Conservation (phyloP, 2,113 vertebrate genomes). For the Otis tarda region DNA sequence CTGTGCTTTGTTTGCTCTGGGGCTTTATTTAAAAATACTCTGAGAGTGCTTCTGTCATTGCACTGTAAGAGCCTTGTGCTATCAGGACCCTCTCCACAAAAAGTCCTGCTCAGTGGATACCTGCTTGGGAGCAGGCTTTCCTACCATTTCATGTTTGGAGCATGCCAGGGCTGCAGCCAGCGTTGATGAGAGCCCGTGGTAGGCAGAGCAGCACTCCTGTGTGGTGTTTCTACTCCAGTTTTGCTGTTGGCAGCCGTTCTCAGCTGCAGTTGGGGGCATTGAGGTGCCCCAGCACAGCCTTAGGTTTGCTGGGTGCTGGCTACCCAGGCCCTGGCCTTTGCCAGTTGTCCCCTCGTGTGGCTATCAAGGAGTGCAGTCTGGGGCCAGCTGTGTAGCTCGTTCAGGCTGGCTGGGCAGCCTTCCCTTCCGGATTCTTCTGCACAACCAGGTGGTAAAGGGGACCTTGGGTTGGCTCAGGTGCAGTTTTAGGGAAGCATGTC, state of each 20-base stretch:
- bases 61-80: neutral
- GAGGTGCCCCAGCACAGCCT: fast-evolving
- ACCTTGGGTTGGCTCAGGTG: neutral
- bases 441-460: neutral
- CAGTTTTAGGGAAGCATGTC: neutral
- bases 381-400: neutral
- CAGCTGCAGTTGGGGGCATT: neutral
- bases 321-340: too few relatives aligned
- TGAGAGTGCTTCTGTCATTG: neutral
- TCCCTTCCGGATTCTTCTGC: neutral
- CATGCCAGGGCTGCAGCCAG: neutral
- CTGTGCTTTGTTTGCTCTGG: neutral
- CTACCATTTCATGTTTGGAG: fast-evolving
- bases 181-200: fast-evolving
- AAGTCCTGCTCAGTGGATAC: fast-evolving
- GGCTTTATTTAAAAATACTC: neutral
- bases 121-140: neutral
- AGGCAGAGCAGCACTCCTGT: neutral
- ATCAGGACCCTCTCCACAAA: neutral
- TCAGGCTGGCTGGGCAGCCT: neutral
- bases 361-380: neutral
- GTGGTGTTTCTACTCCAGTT: fast-evolving
- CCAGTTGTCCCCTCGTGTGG: too few relatives aligned
- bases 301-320: neutral
- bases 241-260: fast-evolving